Percentiles rank a stretch among this genome's conserved stretches.
phyloP scores from a whole-genome alignment of 1,140 invertebrate genomes.

The Elysia chlorotica region DNA sequence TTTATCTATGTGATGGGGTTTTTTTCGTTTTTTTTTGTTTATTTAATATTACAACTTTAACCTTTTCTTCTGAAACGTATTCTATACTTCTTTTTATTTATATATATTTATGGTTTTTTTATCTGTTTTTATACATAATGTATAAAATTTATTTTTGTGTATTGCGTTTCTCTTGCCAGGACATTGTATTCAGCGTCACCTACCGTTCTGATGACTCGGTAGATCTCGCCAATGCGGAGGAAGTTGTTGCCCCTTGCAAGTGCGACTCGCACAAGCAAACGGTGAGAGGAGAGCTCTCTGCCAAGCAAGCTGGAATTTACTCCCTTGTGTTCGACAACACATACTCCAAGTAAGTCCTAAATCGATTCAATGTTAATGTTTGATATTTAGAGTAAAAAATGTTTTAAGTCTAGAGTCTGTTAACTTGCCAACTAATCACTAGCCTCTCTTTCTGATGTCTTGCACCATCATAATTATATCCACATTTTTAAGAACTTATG shows the following conservation, averaged over 20 bases:
- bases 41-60: too few species aligned
- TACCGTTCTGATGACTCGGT: conserved; percentile 33
- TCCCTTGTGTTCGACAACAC: conserved; percentile 59
- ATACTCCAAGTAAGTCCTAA: conserved; percentile 51
- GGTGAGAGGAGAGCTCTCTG: conserved; percentile 50
- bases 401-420: background rate
- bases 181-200: conserved; percentile 54
- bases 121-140: background rate
- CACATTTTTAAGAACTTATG: background rate
- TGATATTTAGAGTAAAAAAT: too few species aligned
- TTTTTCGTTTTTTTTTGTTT: too few species aligned
- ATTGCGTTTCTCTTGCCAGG: conserved; percentile 34
- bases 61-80: too few species aligned
- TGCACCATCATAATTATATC: background rate
- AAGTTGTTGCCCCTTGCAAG: conserved; percentile 48
- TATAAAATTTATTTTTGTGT: background rate
- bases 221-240: conserved; percentile 31
- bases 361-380: background rate
- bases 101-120: background rate
- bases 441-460: background rate
- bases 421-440: background rate
- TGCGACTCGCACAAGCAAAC: conserved; percentile 57
- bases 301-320: conserved; percentile 54
- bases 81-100: background rate
- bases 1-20: too few species aligned